phyloP scores from a whole-genome alignment of 2,888 invertebrate genomes.

The Andrena chrysosceles region DNA sequence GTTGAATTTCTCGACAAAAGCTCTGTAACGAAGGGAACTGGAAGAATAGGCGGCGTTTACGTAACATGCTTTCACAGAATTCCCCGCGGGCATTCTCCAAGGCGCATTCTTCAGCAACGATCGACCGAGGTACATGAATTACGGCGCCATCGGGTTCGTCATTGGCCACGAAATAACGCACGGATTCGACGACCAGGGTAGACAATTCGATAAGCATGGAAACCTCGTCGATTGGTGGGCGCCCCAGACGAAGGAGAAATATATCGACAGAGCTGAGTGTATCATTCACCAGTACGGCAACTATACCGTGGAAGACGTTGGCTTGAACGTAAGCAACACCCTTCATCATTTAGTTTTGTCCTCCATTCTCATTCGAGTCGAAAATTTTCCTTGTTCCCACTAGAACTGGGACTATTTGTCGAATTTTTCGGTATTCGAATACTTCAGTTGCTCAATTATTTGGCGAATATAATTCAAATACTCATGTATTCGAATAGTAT shows the following conservation, averaged over 20 bases:
- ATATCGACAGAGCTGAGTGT: slow-evolving; percentile 94
- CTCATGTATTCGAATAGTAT: too few relatives aligned
- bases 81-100: slow-evolving; percentile 95
- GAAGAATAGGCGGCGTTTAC: not conserved
- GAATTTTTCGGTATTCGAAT: too few relatives aligned
- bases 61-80: slow-evolving; percentile 51
- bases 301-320: slow-evolving; percentile 92
- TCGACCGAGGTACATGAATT: slow-evolving; percentile 96
- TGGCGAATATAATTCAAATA: too few relatives aligned
- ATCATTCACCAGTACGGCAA: slow-evolving; percentile 97
- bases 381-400: not conserved
- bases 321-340: slow-evolving; percentile 88
- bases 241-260: slow-evolving; percentile 92
- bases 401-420: too few relatives aligned
- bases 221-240: slow-evolving; percentile 98
- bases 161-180: slow-evolving; percentile 97
- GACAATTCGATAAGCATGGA: slow-evolving; percentile 96
- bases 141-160: slow-evolving; percentile 95
- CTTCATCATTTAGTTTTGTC: not conserved
- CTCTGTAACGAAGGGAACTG: not conserved
- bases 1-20: slow-evolving; percentile 64
- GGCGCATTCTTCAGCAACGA: slow-evolving; percentile 96
- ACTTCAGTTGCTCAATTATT: too few relatives aligned
- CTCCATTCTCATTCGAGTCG: not conserved
- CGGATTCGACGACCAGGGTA: slow-evolving; percentile 94